Base-by-base conservation (phyloP, 2,888 invertebrate genomes). In the Platypus cylindrus region DNA sequence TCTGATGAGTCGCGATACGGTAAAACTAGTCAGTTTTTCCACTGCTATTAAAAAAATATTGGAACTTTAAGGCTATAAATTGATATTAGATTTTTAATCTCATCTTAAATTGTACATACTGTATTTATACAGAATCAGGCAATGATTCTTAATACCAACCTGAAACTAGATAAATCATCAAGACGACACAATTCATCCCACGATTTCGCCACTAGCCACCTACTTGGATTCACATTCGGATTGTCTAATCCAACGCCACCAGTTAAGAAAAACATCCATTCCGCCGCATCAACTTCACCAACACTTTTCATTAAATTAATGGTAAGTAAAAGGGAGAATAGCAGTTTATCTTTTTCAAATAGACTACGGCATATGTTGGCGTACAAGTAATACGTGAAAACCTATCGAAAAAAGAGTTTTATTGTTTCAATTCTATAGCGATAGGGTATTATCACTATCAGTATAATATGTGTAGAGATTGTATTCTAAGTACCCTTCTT, bases 341-440 rank as follows among this genome's bases (percentile, higher is more conserved):
- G 71, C 33, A 93, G 65, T 64, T 94, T 93, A 60, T 95, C 90
- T 70, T 89, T 86, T 60, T 93, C 93, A 62, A 94, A 93, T 24
- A 95, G 66, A 54, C 93, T 93, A 49, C 93, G 73, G 56, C 93
- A 90, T 49, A 94, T 85, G 56, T 91, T 94, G 14, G 77, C 69
- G 53, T 91, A 94, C 1, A 94, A 67, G 9, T 84, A 89, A 54
- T 83, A 86, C 0, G 90, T 91, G 58, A 94, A 93, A 57, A 79
- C 79, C 43, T 43, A 22, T 5, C 34, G 34, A 16, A 30, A 24
- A n/a, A n/a, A n/a, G n/a, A n/a, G n/a, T n/a, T n/a, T n/a, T n/a
- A n/a, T n/a, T 16, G 7, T 28, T 28, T 12, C 4, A 13, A 13
- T 16, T 13, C 7, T 7, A 20, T 5, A 20, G 7, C 9, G 9